Conservation (phyloP, 2,888 invertebrate genomes). For the Lacanobia wlatinum region DNA sequence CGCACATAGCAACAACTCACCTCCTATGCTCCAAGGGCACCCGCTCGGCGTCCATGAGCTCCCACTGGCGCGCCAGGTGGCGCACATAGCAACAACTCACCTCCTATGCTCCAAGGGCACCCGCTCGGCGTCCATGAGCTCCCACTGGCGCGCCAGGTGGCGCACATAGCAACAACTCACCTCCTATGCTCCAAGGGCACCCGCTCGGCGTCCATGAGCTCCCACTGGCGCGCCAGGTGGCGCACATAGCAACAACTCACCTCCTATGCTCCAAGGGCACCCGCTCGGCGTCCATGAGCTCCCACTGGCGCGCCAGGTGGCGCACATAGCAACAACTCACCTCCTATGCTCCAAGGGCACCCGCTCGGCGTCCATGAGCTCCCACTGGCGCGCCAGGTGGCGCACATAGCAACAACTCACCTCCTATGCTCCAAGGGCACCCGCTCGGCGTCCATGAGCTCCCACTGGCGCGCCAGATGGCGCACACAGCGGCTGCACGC, state of each 20-base stretch:
- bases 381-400: conserved; percentile 97
- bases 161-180: conserved; percentile 93
- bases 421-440: conserved; percentile 92
- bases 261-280: conserved; percentile 92
- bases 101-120: conserved; percentile 92
- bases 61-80: conserved; percentile 97
- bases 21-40: conserved; percentile 92
- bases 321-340: conserved; percentile 93
- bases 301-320: conserved; percentile 97
- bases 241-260: conserved; percentile 93
- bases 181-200: conserved; percentile 92
- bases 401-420: conserved; percentile 93
- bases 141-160: conserved; percentile 97
- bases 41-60: conserved; percentile 95
- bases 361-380: conserved; percentile 95
- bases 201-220: conserved; percentile 95
- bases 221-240: conserved; percentile 97
- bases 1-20: conserved; percentile 93
- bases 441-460: conserved; percentile 95
- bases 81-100: conserved; percentile 93
- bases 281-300: conserved; percentile 95
- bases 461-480: conserved; percentile 97
- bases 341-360: conserved; percentile 92
- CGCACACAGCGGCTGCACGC: conserved; percentile 92
- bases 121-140: conserved; percentile 95